Evolutionary conservation across 2,888 invertebrate genomes (phyloP).

Genomic region (Augochlorella aurata): DNA sequence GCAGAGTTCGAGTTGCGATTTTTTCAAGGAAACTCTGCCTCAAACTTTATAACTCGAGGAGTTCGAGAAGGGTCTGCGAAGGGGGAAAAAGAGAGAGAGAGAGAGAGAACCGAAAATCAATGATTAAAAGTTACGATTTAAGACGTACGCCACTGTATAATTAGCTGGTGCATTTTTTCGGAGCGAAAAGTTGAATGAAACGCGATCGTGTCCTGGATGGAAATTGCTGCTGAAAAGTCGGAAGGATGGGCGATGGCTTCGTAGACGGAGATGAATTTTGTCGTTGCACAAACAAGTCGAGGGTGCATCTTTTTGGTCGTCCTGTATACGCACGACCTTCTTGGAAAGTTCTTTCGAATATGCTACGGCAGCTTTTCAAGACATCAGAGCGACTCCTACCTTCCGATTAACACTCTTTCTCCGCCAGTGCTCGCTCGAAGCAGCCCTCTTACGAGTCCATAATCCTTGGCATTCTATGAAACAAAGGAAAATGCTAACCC

Average conservation of each 20-base stretch:
- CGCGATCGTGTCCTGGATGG: background rate
- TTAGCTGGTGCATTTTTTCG: background rate
- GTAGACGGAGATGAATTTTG: background rate
- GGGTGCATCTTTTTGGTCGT: background rate
- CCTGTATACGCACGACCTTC: conserved; percentile 32
- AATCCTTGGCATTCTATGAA: conserved; percentile 40
- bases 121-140: background rate
- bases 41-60: background rate
- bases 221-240: background rate
- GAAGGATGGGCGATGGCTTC: background rate
- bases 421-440: conserved; percentile 18
- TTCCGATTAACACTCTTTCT: conserved; percentile 30
- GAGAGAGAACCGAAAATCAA: background rate
- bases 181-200: background rate
- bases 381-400: conserved; percentile 25
- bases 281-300: background rate
- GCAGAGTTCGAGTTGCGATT: background rate
- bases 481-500: conserved; percentile 29
- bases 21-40: background rate
- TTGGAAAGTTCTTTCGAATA: conserved; percentile 34
- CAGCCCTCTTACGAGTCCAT: conserved; percentile 24
- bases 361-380: conserved; percentile 31
- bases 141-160: background rate
- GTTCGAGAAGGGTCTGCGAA: too few relatives aligned
- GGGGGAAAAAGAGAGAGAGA: background rate